phyloP scores from a whole-genome alignment of 2,888 invertebrate genomes.

The Micropterix aruncella region DNA sequence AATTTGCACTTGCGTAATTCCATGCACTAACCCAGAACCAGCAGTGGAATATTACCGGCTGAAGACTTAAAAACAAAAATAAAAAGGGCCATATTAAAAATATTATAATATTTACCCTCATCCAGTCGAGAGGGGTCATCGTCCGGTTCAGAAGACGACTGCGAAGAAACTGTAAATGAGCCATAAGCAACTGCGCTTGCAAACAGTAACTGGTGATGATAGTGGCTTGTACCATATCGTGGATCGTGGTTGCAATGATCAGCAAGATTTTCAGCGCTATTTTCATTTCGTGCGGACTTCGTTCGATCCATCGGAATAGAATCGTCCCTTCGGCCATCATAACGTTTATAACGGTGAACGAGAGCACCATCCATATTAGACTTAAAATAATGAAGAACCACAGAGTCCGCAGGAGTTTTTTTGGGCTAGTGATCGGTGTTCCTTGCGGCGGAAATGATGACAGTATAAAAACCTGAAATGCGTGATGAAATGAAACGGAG shows the following conservation, averaged over 20 bases:
- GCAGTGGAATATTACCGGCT: too few relatives aligned
- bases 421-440: constrained; percentile 44
- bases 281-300: constrained; percentile 34
- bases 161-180: constrained; percentile 57
- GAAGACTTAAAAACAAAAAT: neutral
- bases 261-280: constrained; percentile 42
- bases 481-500: constrained; percentile 3
- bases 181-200: constrained; percentile 63
- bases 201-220: constrained; percentile 71
- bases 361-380: constrained; percentile 54
- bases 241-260: constrained; percentile 55
- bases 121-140: constrained; percentile 61
- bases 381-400: constrained; percentile 62
- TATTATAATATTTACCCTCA: constrained; percentile 43
- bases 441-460: constrained; percentile 56
- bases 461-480: constrained; percentile 51
- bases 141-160: constrained; percentile 59
- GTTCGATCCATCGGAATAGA: constrained; percentile 48
- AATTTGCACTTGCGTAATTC: too few relatives aligned
- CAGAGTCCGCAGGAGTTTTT: constrained; percentile 49
- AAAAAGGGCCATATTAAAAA: neutral
- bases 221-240: constrained; percentile 73
- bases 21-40: too few relatives aligned
- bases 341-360: constrained; percentile 47
- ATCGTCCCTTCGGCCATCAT: constrained; percentile 49